Percentiles rank a stretch among this genome's conserved stretches.
phyloP scores from a whole-genome alignment of 1,140 invertebrate genomes.

The Dryas iulia region DNA sequence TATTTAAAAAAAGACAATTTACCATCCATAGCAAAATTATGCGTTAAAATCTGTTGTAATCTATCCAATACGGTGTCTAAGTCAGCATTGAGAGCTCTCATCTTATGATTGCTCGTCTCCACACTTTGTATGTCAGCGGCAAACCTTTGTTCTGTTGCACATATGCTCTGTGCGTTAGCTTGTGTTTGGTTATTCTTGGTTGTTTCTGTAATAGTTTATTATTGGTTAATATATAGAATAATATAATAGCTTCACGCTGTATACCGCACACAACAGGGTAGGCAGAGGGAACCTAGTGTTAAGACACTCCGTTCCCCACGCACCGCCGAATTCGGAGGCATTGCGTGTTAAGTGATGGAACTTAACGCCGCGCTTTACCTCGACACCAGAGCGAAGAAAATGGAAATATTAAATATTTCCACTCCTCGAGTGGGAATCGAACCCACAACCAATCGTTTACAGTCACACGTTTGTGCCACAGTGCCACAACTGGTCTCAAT shows the following conservation, averaged over 20 bases:
- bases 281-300: background rate
- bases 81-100: conserved; percentile 80
- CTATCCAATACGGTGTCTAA: conserved; percentile 82
- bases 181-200: conserved; percentile 14
- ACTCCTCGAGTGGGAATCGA: too few species aligned
- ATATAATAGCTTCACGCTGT: background rate
- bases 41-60: conserved; percentile 82
- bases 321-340: too few species aligned
- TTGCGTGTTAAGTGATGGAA: too few species aligned
- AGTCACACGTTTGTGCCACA: too few species aligned
- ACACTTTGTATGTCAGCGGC: conserved; percentile 66
- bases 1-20: conserved; percentile 27
- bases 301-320: too few species aligned
- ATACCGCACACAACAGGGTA: background rate
- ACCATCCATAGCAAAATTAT: conserved; percentile 82
- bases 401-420: too few species aligned
- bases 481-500: too few species aligned
- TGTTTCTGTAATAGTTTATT: conserved; percentile 33
- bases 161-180: conserved; percentile 38
- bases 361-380: too few species aligned
- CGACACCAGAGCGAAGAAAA: too few species aligned
- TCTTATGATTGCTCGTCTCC: conserved; percentile 63
- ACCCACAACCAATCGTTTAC: too few species aligned
- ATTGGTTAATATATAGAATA: background rate
- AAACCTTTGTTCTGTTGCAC: conserved; percentile 56